Evolutionary conservation across 2,797 vertebrate species (phyloP).

Genomic region (Neostethus bicornis): DNA sequence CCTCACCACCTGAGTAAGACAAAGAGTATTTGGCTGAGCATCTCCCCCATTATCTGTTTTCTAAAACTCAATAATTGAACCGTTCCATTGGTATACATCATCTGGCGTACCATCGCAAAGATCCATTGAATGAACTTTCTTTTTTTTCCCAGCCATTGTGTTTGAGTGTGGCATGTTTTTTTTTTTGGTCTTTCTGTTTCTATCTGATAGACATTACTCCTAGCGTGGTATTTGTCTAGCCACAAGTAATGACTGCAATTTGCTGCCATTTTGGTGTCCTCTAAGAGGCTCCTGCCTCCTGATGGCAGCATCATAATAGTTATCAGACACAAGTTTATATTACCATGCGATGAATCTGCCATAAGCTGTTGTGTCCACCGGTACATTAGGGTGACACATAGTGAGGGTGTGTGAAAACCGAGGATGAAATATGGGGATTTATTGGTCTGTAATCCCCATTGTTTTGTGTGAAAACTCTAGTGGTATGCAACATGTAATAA

Average conservation of each 20-base stretch:
- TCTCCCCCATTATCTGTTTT: constrained; percentile 73
- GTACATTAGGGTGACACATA: constrained; percentile 44
- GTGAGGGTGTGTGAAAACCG: constrained; percentile 15
- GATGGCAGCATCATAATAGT: constrained; percentile 70
- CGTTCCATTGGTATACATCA: constrained; percentile 72
- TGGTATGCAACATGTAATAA: constrained; percentile 15
- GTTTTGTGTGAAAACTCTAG: constrained; percentile 24
- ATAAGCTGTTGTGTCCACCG: constrained; percentile 56
- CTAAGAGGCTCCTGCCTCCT: constrained; percentile 52
- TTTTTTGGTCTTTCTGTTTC: constrained; percentile 23
- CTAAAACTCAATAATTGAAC: constrained; percentile 79
- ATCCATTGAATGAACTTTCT: constrained; percentile 66
- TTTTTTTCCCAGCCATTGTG: constrained; percentile 58
- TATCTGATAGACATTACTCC: constrained; percentile 57
- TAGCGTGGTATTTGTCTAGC: constrained; percentile 62
- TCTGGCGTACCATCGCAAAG: constrained; percentile 57
- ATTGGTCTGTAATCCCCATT: constrained; percentile 1
- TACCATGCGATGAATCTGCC: constrained; percentile 66
- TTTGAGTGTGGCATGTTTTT: constrained; percentile 49
- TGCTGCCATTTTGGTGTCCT: constrained; percentile 68
- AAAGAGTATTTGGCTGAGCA: constrained; percentile 59
- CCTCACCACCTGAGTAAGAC: constrained; percentile 55
- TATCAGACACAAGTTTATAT: constrained; percentile 64
- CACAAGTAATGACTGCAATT: constrained; percentile 70
- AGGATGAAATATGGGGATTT: constrained; percentile 8